Conservation (phyloP, 2,113 vertebrate genomes). For the Anolis carolinensis region DNA sequence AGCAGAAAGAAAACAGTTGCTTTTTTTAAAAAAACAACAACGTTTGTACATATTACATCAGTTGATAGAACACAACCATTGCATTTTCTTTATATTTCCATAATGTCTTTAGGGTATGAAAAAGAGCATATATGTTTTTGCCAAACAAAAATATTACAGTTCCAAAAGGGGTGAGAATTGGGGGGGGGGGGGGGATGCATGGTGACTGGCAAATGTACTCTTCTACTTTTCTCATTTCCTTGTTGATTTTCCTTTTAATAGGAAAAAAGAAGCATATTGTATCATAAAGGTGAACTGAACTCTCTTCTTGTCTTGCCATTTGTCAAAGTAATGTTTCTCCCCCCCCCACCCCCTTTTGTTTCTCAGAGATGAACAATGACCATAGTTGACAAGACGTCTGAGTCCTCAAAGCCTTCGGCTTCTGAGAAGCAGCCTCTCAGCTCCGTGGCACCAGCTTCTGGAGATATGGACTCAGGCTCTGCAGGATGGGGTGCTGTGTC, state of each 20-base stretch:
- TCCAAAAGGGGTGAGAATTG: background rate
- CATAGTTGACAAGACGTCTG: slow-evolving; percentile 94
- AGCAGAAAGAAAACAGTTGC: background rate
- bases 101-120: background rate
- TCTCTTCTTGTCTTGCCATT: background rate
- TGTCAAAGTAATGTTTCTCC: slow-evolving; percentile 26
- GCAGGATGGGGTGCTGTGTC: slow-evolving; percentile 85
- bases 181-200: no score
- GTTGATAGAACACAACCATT: background rate
- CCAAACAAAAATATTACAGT: background rate
- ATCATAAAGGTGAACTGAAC: background rate
- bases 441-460: slow-evolving; percentile 81
- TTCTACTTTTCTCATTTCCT: background rate
- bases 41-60: background rate
- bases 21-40: no score
- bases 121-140: no score
- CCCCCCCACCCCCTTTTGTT: background rate
- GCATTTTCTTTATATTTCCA: background rate
- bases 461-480: slow-evolving; percentile 90
- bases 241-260: background rate
- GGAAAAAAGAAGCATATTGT: background rate
- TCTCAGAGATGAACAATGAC: slow-evolving; percentile 96
- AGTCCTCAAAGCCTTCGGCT: slow-evolving; percentile 89
- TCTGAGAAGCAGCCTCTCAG: slow-evolving; percentile 84
- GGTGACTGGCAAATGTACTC: no score